phyloP scores from a whole-genome alignment of 2,888 invertebrate genomes.

The Amphimallon solstitiale region DNA sequence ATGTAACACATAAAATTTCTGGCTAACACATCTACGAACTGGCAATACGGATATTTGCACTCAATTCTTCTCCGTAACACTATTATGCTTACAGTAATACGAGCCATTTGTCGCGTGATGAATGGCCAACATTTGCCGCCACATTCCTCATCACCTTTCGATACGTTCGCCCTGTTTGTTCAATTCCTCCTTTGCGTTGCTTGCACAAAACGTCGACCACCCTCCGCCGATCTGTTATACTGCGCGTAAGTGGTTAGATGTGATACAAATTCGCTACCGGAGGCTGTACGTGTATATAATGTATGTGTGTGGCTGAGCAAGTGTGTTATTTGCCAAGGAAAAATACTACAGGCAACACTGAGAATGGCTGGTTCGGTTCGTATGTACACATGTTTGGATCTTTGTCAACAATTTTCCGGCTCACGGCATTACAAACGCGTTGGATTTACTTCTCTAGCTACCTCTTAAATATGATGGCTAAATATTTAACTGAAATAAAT shows the following conservation, averaged over 20 bases:
- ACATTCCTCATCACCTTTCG: constrained; percentile 51
- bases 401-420: constrained; percentile 29
- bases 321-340: constrained; percentile 38
- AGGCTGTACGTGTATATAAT: constrained; percentile 16
- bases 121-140: constrained; percentile 53
- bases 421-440: constrained; percentile 16
- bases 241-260: constrained; percentile 27
- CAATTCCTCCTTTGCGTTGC: constrained; percentile 23
- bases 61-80: too few species aligned
- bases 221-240: constrained; percentile 22
- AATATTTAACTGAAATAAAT: constrained; percentile 24
- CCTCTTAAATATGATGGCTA: constrained; percentile 1
- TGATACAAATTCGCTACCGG: constrained; percentile 29
- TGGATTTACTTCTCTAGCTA: constrained; percentile 31
- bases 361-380: constrained; percentile 22
- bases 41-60: background rate
- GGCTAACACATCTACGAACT: background rate
- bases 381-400: constrained; percentile 2
- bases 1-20: constrained; percentile 8
- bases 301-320: background rate
- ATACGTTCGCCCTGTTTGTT: constrained; percentile 38
- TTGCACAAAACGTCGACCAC: constrained; percentile 1
- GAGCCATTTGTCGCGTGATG: constrained; percentile 54
- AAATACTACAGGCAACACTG: constrained; percentile 40
- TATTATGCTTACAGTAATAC: constrained; percentile 39